These are phyloP conservation scores for Prunella himalayana DNA, from an alignment of 2,113 vertebrate genomes.

Conservation along the genomic window DNA sequence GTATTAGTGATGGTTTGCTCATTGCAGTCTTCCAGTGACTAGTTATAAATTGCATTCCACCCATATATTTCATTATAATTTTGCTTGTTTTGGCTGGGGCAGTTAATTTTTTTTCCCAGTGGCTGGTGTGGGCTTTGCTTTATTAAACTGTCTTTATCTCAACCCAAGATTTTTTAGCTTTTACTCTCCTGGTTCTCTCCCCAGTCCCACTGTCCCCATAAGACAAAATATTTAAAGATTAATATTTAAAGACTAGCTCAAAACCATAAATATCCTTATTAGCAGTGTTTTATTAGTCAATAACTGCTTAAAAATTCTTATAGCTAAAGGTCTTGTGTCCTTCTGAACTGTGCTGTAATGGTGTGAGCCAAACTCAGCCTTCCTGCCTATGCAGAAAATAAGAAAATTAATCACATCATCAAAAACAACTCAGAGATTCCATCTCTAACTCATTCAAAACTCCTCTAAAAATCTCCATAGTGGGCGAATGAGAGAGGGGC, in stretches of 20 bases:
- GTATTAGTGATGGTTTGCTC: background rate
- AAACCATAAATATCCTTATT: background rate
- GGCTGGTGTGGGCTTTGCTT: background rate
- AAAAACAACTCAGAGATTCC: background rate
- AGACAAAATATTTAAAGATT: background rate
- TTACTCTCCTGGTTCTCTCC: background rate
- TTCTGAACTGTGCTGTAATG: background rate
- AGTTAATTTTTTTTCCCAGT: background rate
- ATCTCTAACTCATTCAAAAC: background rate
- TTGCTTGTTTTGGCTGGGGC: background rate
- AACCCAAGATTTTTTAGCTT: background rate
- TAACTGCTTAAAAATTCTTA: background rate
- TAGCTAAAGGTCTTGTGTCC: background rate
- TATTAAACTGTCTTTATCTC: background rate
- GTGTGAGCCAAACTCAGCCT: background rate
- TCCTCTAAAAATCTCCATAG: background rate
- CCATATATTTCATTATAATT: background rate
- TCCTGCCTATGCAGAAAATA: background rate
- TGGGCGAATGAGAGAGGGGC: background rate
- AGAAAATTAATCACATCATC: background rate
- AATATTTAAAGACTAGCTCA: background rate
- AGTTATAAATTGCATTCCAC: background rate
- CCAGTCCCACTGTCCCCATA: background rate
- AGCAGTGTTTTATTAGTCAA: background rate
- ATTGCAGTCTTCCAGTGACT: background rate